These are phyloP conservation scores for Cercopithecus mitis DNA, from an alignment of 2,797 vertebrate genomes.

Conservation along the genomic window DNA sequence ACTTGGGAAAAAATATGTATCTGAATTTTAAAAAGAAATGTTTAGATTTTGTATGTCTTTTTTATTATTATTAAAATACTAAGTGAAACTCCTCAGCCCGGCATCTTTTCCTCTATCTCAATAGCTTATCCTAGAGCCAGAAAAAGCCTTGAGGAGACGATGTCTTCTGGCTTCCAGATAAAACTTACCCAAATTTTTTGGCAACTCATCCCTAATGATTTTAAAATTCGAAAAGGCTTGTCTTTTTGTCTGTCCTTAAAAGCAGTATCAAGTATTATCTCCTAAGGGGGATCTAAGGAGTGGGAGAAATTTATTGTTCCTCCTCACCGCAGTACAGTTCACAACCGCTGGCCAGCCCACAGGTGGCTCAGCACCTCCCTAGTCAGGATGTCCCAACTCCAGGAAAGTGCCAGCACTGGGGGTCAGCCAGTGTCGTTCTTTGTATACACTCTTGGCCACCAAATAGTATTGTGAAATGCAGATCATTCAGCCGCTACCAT, in stretches of 20 bases:
- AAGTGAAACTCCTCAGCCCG: conserved; percentile 83
- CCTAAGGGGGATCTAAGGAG: not conserved
- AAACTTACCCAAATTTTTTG: not conserved
- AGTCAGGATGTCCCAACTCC: not conserved
- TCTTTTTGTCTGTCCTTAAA: conserved; percentile 36
- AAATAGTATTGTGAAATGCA: not conserved
- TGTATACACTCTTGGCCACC: not conserved
- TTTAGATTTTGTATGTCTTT: conserved; percentile 99
- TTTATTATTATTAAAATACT: conserved; percentile 84
- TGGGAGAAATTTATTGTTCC: not conserved
- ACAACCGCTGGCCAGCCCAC: not conserved
- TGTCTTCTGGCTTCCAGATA: not conserved
- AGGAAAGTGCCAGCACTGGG: not conserved
- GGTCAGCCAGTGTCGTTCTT: not conserved
- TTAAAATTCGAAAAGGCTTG: conserved; percentile 13
- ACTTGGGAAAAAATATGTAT: conserved; percentile 93
- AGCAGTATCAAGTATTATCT: not conserved
- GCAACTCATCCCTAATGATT: not conserved
- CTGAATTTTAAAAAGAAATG: conserved; percentile 97
- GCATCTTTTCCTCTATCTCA: conserved; percentile 63
- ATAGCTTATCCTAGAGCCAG: not conserved
- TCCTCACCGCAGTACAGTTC: not conserved
- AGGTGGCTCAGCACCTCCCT: not conserved
- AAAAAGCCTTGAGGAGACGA: not conserved
- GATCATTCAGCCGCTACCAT: not conserved